Conservation (phyloP, 1,140 invertebrate genomes). For the Tetramorium alpestre region DNA sequence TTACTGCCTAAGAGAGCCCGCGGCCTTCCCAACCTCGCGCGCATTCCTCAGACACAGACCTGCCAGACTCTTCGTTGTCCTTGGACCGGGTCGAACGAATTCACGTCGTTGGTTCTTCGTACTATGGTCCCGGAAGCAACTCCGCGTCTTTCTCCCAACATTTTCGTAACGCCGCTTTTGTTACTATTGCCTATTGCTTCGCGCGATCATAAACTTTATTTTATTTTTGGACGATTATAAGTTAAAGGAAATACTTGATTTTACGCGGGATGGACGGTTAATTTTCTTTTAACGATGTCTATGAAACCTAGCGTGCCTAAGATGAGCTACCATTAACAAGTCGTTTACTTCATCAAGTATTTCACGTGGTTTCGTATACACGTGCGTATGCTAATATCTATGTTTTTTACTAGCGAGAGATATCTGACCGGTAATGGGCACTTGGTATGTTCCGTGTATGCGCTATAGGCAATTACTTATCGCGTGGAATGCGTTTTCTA, state of each 20-base stretch:
- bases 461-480: neutral
- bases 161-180: neutral
- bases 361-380: neutral
- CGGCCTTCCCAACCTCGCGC: slow-evolving; percentile 65
- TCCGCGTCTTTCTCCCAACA: neutral
- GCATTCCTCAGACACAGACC: slow-evolving; percentile 63
- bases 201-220: neutral
- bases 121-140: neutral
- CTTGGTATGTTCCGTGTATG: neutral
- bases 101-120: neutral
- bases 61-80: slow-evolving; percentile 38
- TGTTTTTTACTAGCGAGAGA: neutral
- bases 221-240: neutral
- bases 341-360: neutral
- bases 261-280: neutral
- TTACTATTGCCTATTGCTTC: neutral
- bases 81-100: slow-evolving; percentile 27
- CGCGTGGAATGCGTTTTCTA: slow-evolving; percentile 45
- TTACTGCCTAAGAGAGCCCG: slow-evolving; percentile 66
- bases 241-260: neutral
- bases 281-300: neutral
- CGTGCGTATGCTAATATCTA: neutral
- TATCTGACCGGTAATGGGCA: neutral
- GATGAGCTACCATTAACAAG: slow-evolving; percentile 15
- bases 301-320: neutral